Evolutionary conservation across 2,797 vertebrate genomes (phyloP), one percentile per base, ranked within the genome.

Genomic region (Tympanoctomys barrerae): DNA sequence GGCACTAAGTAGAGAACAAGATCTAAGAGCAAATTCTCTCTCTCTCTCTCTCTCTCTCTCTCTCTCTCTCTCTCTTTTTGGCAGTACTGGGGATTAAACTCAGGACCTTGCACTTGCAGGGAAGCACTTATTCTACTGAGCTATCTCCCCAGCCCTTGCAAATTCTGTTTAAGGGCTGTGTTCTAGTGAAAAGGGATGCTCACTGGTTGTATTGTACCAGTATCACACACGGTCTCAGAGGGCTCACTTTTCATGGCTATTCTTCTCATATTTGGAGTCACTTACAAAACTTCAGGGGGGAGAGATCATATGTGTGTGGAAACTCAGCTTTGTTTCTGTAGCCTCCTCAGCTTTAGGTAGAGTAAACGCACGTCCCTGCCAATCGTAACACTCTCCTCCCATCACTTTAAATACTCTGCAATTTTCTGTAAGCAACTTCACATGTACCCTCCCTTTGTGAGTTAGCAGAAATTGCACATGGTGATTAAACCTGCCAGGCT

Each of bases 371-470:
- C 92, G 80, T 82, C 75, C 5, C 89, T 95, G 96, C 97, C 97
- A 97, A 97, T 95, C 96, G 92, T 91, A 98, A 97, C 96, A 97
- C 92, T 96, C 86, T 94, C 92, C 94, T 96, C 94, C 92, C 94
- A 93, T 98, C 97, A 92, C 90, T 97, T 97, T 97, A 97, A 97
- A 97, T 96, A 94, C 80, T 97, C 97, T 46, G 84, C 94, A 96
- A 82, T 97, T 97, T 97, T 97, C 96, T 97, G 88, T 97, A 97
- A 97, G 97, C 90, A 94, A 77, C 93, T 97, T 97, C 94, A 94
- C 94, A 91, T 97, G 96, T 92, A 94, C 71, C 19, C 88, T 94
- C 90, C 89, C 88, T 97, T 94, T 94, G 96, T 79, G 90, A 97
- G 95, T 91, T 97, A 96, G 95, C 92, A 97, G 96, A 96, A 95